Evolutionary conservation across 30 jellyfish, hydroid and myxozoan species (phyloP).

Genomic region (Aurelia sp.): DNA sequence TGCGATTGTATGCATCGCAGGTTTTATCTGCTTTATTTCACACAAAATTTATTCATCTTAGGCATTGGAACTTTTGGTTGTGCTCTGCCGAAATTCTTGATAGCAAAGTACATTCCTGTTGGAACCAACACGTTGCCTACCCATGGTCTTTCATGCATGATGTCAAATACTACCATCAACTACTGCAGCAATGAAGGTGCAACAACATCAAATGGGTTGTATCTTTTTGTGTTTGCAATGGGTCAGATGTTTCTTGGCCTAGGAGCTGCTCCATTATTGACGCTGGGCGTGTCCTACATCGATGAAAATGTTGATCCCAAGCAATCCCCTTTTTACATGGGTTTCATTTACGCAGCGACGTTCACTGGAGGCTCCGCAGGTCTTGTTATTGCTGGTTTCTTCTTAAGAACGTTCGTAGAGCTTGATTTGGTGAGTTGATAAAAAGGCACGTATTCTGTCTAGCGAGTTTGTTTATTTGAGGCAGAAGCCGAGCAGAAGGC

Average conservation of each 20-base stretch:
- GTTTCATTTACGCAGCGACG: slow-evolving; percentile 56
- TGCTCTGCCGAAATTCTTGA: slow-evolving; percentile 67
- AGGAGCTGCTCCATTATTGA: slow-evolving; percentile 77
- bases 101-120: slow-evolving; percentile 57
- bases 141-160: slow-evolving; percentile 7
- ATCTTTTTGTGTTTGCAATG: slow-evolving; percentile 50
- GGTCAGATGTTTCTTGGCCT: slow-evolving; percentile 78
- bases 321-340: slow-evolving; percentile 72
- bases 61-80: slow-evolving; percentile 74
- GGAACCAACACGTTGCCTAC: neutral
- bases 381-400: slow-evolving; percentile 46
- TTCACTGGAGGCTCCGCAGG: slow-evolving; percentile 72
- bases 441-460: no score
- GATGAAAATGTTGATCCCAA: slow-evolving; percentile 84
- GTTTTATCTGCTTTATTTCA: neutral
- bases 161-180: slow-evolving; percentile 34
- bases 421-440: slow-evolving; percentile 51
- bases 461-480: no score
- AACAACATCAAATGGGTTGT: slow-evolving; percentile 6
- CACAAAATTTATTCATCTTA: neutral
- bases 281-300: slow-evolving; percentile 76
- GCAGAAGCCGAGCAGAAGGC: no score
- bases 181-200: slow-evolving; percentile 8
- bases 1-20: no score
- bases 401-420: slow-evolving; percentile 56